Evolutionary conservation across 1,140 invertebrate species (phyloP), one percentile per base, ranked within the genome.

Genomic region (Lepidurus packardi): DNA sequence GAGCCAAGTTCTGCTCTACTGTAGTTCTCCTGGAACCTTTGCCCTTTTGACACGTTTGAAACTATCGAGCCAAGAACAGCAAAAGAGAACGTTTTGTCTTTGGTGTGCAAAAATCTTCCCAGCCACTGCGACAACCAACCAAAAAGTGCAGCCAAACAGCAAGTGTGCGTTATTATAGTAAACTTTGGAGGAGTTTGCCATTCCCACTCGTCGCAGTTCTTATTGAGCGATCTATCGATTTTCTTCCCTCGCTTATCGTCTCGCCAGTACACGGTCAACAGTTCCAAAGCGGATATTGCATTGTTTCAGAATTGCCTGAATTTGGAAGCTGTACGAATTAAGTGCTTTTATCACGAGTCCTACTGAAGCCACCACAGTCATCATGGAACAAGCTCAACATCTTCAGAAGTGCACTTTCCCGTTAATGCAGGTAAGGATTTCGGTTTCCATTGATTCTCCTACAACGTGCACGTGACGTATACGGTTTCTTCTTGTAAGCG

Each of bases 21-120:
- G n/a, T 65, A 65, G 53, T 65, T 65, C 53, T 65, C 9, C 53
- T 65, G 53, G 53, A 65, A 65, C 53, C 53, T 65, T 65, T 65
- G 53, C 53, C 53, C 53, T 65, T 65, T 65, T 21, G 53, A 16
- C n/a, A 65, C 53, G 53, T 65, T 65, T 65, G 21, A 16, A 65
- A 65, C 53, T 65, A 65, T 65, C 21, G 53, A 65, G 53, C 53
- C 53, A 65, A 65, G 53, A 65, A 8, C 53, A 65, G 53, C 53
- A 4, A 4, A 10, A 47, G 45, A 47, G 45, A 47, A 1, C 16
- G 8, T 65, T 65, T 65, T 34, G 34, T 34, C 34, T 21, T 65
- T 16, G 8, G 53, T 65, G 53, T 65, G 53, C 13, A 65, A 34
- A 34, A 34, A 65, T 65, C 53, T 65, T 65, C 13, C 21, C 21